Percentiles rank a stretch among this genome's conserved stretches.
Conservation (phyloP, 2,797 vertebrate genomes). For the Crossoptilon crossoptilon region DNA sequence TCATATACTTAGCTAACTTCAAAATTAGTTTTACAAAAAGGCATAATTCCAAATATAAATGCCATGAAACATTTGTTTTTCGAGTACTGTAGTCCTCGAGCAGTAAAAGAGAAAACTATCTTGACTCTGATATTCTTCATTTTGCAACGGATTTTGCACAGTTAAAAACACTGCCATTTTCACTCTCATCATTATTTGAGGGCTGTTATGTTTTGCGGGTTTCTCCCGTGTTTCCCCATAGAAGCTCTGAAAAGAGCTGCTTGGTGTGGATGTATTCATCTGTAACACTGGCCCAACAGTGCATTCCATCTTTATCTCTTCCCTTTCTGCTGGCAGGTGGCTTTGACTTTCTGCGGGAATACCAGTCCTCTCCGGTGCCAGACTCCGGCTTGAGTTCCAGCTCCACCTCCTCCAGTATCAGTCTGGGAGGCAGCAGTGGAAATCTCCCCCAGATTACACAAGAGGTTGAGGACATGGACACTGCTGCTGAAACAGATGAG, state of each 20-base stretch:
- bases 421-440: constrained; percentile 91
- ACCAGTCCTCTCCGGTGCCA: constrained; percentile 92
- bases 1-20: neutral
- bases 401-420: constrained; percentile 97
- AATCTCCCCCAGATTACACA: constrained; percentile 95
- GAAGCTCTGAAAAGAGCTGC: neutral
- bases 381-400: constrained; percentile 97
- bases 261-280: neutral
- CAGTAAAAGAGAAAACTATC: neutral
- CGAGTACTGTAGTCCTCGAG: neutral
- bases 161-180: neutral
- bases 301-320: constrained; percentile 59
- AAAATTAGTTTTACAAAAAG: neutral
- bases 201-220: neutral
- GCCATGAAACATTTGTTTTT: neutral
- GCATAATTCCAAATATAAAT: neutral
- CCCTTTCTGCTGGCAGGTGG: constrained; percentile 82
- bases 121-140: neutral
- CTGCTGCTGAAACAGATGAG: constrained; percentile 88
- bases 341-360: constrained; percentile 95
- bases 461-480: constrained; percentile 90
- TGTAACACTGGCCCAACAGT: neutral
- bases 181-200: accelerated
- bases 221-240: neutral
- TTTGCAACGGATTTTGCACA: neutral